A percentile compares a stretch with the other conserved stretches of the same genome.
Evolutionary conservation across 2,113 vertebrate species (phyloP).

Genomic region (Eclectus roratus): DNA sequence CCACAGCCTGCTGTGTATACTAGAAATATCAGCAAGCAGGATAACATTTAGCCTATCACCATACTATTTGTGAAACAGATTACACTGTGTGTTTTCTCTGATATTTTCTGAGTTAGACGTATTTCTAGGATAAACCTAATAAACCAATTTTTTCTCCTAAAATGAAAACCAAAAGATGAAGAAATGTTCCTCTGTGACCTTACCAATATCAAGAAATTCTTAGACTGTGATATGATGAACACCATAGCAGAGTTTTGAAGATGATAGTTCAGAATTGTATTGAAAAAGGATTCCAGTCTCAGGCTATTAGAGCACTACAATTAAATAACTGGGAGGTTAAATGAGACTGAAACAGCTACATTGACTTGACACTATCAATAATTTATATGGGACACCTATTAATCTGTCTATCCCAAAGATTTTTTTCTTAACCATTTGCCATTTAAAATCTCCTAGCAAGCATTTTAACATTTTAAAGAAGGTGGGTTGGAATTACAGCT

Average conservation of each 20-base stretch:
- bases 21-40: neutral
- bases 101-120: neutral
- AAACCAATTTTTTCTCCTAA: neutral
- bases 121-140: neutral
- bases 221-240: neutral
- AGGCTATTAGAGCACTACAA: neutral
- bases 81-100: neutral
- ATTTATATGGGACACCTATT: neutral
- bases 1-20: neutral
- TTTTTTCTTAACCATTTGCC: neutral
- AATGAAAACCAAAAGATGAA: neutral
- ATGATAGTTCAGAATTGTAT: neutral
- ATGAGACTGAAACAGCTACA: neutral
- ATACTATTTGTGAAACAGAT: neutral
- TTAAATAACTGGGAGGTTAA: neutral
- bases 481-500: neutral
- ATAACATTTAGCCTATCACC: neutral
- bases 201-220: neutral
- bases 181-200: neutral
- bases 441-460: neutral
- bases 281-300: neutral
- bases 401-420: neutral
- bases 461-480: neutral
- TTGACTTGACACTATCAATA: conserved; percentile 16
- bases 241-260: neutral